phyloP scores from a whole-genome alignment of 2,113 vertebrate genomes.

The Mungos mungo region DNA sequence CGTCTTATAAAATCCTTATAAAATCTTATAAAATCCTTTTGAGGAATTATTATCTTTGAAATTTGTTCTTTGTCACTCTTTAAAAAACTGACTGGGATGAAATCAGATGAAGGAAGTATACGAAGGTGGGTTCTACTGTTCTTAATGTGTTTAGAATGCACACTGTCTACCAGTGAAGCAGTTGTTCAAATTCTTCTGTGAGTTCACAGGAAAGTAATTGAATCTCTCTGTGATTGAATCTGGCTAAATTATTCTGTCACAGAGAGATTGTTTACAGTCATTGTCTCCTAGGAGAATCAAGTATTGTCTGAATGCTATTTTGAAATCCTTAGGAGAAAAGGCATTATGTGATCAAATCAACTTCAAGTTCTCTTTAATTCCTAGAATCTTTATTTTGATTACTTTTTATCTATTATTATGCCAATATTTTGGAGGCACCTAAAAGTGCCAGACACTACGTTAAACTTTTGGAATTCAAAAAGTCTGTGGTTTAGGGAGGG shows the following conservation, averaged over 20 bases:
- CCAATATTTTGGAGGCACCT: not conserved
- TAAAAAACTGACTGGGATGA: not conserved
- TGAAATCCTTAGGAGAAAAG: not conserved
- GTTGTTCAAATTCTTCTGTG: not conserved
- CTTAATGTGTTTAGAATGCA: not conserved
- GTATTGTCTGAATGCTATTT: conserved; percentile 19
- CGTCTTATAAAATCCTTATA: not conserved
- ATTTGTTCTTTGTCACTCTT: not conserved
- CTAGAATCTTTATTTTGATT: conserved; percentile 22
- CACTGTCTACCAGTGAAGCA: not conserved
- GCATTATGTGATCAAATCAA: conserved; percentile 3
- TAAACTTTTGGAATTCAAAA: not conserved
- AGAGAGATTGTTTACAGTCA: not conserved
- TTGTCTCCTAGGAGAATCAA: conserved; percentile 22
- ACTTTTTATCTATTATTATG: not conserved
- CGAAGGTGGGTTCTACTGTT: not conserved
- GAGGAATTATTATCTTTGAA: conserved; percentile 27
- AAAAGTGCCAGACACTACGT: not conserved
- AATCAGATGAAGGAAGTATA: conserved; percentile 11
- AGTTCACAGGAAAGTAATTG: conserved; percentile 6
- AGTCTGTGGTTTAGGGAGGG: not conserved
- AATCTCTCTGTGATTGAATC: conserved; percentile 44
- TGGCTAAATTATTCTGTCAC: not conserved
- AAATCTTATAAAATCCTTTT: not conserved
- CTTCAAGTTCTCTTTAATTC: conserved; percentile 31